Base-by-base conservation (phyloP, 1,140 invertebrate genomes). In the Cherax quadricarinatus region DNA sequence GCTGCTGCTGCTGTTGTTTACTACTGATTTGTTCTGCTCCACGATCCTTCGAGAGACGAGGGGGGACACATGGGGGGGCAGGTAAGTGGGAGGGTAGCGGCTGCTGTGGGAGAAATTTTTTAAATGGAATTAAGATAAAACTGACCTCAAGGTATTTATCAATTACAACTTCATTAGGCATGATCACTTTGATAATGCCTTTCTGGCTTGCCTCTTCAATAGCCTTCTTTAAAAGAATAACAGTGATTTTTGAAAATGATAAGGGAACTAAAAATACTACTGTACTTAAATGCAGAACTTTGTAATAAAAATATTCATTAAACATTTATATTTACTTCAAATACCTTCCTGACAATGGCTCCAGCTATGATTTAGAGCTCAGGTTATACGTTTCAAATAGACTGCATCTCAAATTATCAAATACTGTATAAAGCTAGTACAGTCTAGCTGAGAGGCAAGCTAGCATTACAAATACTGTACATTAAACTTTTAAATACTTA, bases 31-130 rank as follows among this genome's bases (percentile, higher is more conserved):
- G 88, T 62, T 93, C 62, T 57, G 53, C 82, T 93, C 93, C 88
- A 93, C 93, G 78, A 92, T 92, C 93, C 93, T 93, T 92, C 93
- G 91, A 90, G 93, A 93, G 87, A 93, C 93, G 91, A 93, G 93
- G 93, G 93, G 93, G 91, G 93, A 93, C 91, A 92, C 93, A 92
- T 93, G 93, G 90, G 93, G 93, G 84, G 93, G 93, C 83, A 92
- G 92, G 93, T 93, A 93, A 91, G 85, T 91, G 81, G 93, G 93
- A 62, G 93, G 93, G 89, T 89, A 93, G 75, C 93, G 88, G 89
- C 88, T 86, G 87, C 91, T 88, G 87, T 78, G 24, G 57, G 81
- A 62, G 53, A 75, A 88, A 62, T 48, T 18, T 16, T 66, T 18
- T 30, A 75, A 7, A 16, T 21, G 41, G 60, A 49, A 41, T 16